Conservation (phyloP, 1,140 invertebrate species). For the Pogonognathellus flavescens region DNA sequence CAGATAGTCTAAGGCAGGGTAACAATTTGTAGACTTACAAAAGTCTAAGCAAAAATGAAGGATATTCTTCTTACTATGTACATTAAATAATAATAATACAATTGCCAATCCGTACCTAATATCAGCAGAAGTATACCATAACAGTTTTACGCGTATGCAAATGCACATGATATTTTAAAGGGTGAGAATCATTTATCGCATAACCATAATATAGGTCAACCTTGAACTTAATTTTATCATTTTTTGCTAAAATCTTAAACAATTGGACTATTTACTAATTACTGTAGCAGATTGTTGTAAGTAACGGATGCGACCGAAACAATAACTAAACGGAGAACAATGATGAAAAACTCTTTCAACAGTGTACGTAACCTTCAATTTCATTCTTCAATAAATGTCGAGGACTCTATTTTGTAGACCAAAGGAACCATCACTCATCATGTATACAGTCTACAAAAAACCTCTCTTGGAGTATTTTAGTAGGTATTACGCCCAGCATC, state of each 20-base stretch:
- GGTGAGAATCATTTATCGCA: not conserved
- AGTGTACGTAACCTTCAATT: not conserved
- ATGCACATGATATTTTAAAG: not conserved
- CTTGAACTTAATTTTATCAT: not conserved
- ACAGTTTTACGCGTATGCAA: too few species aligned
- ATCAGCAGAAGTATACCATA: too few species aligned
- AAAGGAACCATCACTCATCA: not conserved
- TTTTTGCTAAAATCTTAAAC: not conserved
- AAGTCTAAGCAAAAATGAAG: not conserved
- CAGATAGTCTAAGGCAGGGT: not conserved
- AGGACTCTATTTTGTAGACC: not conserved
- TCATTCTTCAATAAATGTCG: not conserved
- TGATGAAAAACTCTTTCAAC: not conserved
- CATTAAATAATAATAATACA: not conserved
- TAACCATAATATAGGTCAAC: not conserved
- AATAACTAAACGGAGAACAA: constrained; percentile 4
- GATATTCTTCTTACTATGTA: not conserved
- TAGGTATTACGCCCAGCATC: too few species aligned
- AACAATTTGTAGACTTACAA: not conserved
- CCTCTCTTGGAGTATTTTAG: too few species aligned
- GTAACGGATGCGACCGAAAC: constrained; percentile 19
- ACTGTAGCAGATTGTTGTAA: not conserved
- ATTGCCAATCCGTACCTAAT: not conserved
- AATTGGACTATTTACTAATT: not conserved
- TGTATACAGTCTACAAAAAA: not conserved